Evolutionary conservation across 1,140 invertebrate genomes (phyloP), one percentile per base, ranked within the genome.

Genomic region (Eueides isabella): DNA sequence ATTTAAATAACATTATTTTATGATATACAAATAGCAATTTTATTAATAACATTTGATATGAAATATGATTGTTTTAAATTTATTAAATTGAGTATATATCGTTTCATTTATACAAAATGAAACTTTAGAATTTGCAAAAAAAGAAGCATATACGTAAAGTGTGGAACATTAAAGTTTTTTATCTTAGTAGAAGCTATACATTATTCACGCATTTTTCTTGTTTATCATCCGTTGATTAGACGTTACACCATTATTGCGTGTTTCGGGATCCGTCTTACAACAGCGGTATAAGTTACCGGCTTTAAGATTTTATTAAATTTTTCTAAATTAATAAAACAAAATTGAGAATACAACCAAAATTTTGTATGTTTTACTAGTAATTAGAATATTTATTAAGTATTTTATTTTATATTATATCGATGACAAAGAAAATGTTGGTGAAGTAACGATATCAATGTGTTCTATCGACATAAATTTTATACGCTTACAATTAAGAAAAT

Each of bases 121-220:
- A 67, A 38, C 61, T 67, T 75, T 75, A 71, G 68, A 75, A 70
- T 70, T 75, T 66, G 62, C 67, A 75, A 16, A 70, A 70, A 23
- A 66, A 55, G 72, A 61, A 66, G 28, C 73, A 70, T 75, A 44
- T 75, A 71, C 67, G 70, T 75, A 75, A 71, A 67, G 71, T 67
- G 70, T 86, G 80, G 82, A 81, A 83, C 69, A 71, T 75, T 71
- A 83, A 82, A 84, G 80, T 78, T 70, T 77, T 79, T 85, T 80
- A 77, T 79, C 71, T 74, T 78, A 78, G 73, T 82, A 81, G 81
- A 85, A 84, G 85, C 81, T 81, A 91, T 89, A 83, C 83, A 90
- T 91, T 85, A 91, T 90, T 91, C 85, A 90, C 80, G 81, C 72
- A 85, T 83, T 84, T 88, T 90, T 90, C 87, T 91, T 88, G 83